Evolutionary conservation across 2,888 invertebrate species (phyloP).

Genomic region (Drosophila mimica): DNA sequence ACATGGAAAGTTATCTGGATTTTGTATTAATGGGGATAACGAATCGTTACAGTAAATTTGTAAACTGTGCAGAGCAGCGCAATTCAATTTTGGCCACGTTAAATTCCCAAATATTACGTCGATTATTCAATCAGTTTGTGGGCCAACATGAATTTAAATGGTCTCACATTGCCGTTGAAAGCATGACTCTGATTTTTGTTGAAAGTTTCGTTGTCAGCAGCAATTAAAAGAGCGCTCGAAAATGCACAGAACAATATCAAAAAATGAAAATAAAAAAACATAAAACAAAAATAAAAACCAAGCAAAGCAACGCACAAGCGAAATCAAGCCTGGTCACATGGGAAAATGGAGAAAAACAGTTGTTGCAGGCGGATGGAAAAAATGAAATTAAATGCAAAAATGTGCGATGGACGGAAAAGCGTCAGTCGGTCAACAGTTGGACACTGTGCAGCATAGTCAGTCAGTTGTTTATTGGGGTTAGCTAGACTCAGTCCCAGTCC

Average conservation of each 20-base stretch:
- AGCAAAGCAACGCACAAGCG: conserved; percentile 25
- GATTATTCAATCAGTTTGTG: conserved; percentile 47
- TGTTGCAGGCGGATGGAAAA: conserved; percentile 32
- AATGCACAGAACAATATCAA: conserved; percentile 38
- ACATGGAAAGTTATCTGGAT: not conserved
- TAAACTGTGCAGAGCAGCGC: not conserved
- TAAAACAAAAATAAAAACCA: conserved; percentile 12
- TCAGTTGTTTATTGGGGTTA: conserved; percentile 34
- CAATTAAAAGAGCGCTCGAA: conserved; percentile 67
- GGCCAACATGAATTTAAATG: conserved; percentile 48
- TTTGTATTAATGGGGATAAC: not conserved
- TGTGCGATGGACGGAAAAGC: conserved; percentile 56
- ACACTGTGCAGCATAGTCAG: conserved; percentile 33
- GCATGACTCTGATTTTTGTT: conserved; percentile 68
- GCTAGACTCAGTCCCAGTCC: conserved; percentile 4
- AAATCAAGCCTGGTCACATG: conserved; percentile 46
- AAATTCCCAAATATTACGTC: conserved; percentile 20
- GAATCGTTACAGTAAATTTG: not conserved
- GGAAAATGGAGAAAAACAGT: conserved; percentile 31
- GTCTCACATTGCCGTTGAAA: conserved; percentile 22
- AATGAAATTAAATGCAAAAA: conserved; percentile 69
- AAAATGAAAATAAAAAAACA: conserved; percentile 11
- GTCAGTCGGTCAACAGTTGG: conserved; percentile 42
- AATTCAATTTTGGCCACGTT: conserved; percentile 21
- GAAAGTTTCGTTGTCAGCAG: conserved; percentile 76